A percentile compares a stretch with the other conserved stretches of the same genome.
These are phyloP conservation scores for Natator depressus DNA, from an alignment of 2,113 vertebrate species.

Conservation along the genomic window DNA sequence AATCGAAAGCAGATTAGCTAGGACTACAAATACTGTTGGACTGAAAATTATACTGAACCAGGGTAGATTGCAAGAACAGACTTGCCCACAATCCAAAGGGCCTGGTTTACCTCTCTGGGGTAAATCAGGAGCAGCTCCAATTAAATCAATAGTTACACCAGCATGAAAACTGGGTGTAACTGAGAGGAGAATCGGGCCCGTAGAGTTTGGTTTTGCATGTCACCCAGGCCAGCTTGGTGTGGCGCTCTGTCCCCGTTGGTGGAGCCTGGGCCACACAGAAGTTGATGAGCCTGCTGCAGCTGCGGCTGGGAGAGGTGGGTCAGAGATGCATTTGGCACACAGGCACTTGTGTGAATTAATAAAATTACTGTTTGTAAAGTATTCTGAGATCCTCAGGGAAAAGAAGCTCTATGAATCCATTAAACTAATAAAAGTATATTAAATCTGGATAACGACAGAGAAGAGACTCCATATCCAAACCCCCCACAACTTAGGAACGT, in stretches of 20 bases:
- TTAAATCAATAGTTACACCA: neutral
- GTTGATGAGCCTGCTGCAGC: neutral
- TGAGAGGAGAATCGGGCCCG: neutral
- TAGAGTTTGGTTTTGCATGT: constrained; percentile 5
- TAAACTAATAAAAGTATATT: constrained; percentile 54
- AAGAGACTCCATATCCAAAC: neutral
- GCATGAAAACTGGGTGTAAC: neutral
- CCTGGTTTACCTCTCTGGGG: neutral
- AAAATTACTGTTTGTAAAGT: constrained; percentile 74
- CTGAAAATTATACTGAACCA: neutral
- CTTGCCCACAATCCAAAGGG: constrained; percentile 1
- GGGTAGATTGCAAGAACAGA: neutral
- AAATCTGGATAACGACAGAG: constrained; percentile 62
- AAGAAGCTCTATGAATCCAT: constrained; percentile 27
- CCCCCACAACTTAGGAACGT: neutral
- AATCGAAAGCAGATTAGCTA: constrained; percentile 22
- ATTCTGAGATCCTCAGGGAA: constrained; percentile 70
- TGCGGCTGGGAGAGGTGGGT: neutral
- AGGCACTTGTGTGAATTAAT: constrained; percentile 58
- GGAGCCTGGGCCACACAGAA: neutral
- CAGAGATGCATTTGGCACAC: constrained; percentile 47
- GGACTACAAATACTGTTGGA: constrained; percentile 7
- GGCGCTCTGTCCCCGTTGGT: neutral
- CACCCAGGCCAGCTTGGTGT: neutral
- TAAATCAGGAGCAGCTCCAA: neutral